Percentiles rank a stretch among this genome's conserved stretches.
Conservation (phyloP, 2,797 vertebrate species). For the Acipenser transmontanus region DNA sequence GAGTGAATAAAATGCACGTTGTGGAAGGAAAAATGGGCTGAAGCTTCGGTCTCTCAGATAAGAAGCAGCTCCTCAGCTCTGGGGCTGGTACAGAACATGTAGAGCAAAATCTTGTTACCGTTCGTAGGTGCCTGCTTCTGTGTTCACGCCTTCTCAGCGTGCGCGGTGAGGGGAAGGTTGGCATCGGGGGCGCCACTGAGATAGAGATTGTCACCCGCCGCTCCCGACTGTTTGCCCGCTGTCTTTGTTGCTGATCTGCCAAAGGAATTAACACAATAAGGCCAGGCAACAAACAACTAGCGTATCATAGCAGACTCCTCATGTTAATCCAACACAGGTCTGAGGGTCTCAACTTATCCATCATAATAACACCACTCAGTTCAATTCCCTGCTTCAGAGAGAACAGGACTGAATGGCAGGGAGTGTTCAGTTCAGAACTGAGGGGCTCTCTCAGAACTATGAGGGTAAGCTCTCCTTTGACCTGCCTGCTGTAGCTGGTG, state of each 20-base stretch:
- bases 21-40: too few relatives aligned
- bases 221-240: constrained; percentile 67
- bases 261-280: not conserved
- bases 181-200: constrained; percentile 69
- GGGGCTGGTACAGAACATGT: too few relatives aligned
- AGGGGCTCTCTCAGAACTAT: not conserved
- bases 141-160: constrained; percentile 69
- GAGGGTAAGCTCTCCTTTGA: too few relatives aligned
- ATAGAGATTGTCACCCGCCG: constrained; percentile 63
- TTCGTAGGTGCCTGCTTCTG: constrained; percentile 56
- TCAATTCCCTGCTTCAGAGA: not conserved
- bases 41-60: too few relatives aligned
- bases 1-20: too few relatives aligned
- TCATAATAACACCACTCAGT: not conserved
- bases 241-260: constrained; percentile 79
- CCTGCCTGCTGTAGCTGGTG: too few relatives aligned
- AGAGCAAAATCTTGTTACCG: constrained; percentile 57
- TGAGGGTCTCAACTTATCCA: not conserved
- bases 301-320: not conserved
- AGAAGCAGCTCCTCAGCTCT: too few relatives aligned
- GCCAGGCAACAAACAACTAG: not conserved
- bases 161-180: constrained; percentile 61
- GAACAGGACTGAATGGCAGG: not conserved
- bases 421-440: not conserved
- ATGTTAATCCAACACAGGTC: not conserved